Percentiles rank a stretch among this genome's conserved stretches.
phyloP scores from a whole-genome alignment of 2,888 invertebrate species.

The Andrena trimmerana region DNA sequence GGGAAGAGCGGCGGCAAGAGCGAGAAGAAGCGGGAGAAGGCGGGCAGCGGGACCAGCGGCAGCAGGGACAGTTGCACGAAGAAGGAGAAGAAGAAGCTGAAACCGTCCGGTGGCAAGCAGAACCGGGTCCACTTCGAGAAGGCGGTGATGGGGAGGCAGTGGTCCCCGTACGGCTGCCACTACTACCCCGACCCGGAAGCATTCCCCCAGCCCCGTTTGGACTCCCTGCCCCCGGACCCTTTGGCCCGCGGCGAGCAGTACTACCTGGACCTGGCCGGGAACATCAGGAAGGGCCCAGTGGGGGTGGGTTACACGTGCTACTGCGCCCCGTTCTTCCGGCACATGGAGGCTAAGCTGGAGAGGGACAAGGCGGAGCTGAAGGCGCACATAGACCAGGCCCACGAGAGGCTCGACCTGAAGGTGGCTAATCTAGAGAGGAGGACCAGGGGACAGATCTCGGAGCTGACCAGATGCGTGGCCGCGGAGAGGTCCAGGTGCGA shows the following conservation, averaged over 20 bases:
- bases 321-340: conserved; percentile 96
- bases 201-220: conserved; percentile 94
- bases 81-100: conserved; percentile 82
- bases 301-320: conserved; percentile 97
- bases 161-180: conserved; percentile 97
- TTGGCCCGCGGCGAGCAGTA: conserved; percentile 96
- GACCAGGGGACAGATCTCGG: conserved; percentile 90
- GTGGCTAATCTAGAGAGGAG: conserved; percentile 92
- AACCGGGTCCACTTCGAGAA: conserved; percentile 86
- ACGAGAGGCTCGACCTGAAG: conserved; percentile 92
- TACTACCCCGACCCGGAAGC: conserved; percentile 94
- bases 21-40: conserved; percentile 85
- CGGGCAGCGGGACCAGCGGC: conserved; percentile 85
- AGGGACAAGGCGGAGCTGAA: conserved; percentile 93
- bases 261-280: conserved; percentile 96
- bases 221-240: conserved; percentile 94
- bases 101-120: conserved; percentile 74
- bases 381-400: conserved; percentile 92
- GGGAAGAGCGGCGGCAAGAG: conserved; percentile 71
- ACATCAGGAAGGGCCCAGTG: conserved; percentile 97
- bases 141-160: conserved; percentile 85
- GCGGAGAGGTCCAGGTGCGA: conserved; percentile 88
- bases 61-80: conserved; percentile 85
- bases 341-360: conserved; percentile 94
- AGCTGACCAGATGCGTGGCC: conserved; percentile 89